Evolutionary conservation across 1,140 invertebrate genomes (phyloP).

Genomic region (Temnothorax curvispinosus): DNA sequence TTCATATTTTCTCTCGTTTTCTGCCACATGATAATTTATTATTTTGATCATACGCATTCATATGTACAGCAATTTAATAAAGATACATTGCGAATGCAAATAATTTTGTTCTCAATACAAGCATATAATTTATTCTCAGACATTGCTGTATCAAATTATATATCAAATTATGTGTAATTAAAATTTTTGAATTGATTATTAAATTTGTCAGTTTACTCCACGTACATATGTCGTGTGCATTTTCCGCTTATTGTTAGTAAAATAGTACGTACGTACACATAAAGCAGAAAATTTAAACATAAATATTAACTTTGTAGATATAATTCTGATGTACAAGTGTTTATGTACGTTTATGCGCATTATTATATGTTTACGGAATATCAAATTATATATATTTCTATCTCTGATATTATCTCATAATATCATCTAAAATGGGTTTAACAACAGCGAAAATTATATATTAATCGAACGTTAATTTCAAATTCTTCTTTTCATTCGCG

Average conservation of each 20-base stretch:
- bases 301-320: background rate
- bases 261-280: background rate
- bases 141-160: constrained; percentile 6
- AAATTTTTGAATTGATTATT: constrained; percentile 44
- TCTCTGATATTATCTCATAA: background rate
- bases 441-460: background rate
- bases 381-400: constrained; percentile 4
- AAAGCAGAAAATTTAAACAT: constrained; percentile 29
- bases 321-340: background rate
- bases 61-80: constrained; percentile 25
- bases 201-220: constrained; percentile 25
- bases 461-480: background rate
- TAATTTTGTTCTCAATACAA: constrained; percentile 8
- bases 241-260: background rate
- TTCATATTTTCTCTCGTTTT: background rate
- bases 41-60: background rate
- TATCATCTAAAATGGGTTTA: background rate
- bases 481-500: background rate
- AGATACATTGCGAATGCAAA: background rate
- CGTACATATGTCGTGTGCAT: background rate
- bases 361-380: background rate
- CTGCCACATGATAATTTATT: constrained; percentile 2
- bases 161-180: background rate
- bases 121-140: constrained; percentile 15
- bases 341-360: background rate